Base-by-base conservation (phyloP, 2,888 invertebrate genomes). In the Tenthredo distinguenda region DNA sequence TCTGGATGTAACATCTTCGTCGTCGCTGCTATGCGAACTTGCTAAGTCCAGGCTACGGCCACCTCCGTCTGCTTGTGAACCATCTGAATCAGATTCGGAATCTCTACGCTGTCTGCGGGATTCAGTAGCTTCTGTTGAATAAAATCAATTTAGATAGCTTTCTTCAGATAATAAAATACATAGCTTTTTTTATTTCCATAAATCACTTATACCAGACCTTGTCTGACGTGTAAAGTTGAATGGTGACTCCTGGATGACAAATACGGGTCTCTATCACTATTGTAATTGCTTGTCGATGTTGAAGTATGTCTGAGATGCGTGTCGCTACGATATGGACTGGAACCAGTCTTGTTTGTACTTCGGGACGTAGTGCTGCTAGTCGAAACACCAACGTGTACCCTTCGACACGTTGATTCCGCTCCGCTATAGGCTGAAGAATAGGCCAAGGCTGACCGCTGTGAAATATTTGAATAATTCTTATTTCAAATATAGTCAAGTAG, bases 21-120 rank as follows among this genome's bases (percentile, higher is more conserved):
- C 99, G 91, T 99, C 99, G 77, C 98, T 98, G 12, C 98, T 98
- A 94, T 99, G 99, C 92, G 98, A 98, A 79, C 99, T 99, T 18
- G 99, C 99, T 81, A 99, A 95, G 90, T 99, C 99, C 86, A 99
- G 94, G 90, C 97, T 97, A 62, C 97, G 95, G 2, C 97, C 97
- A 89, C 95, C 95, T 12, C 81, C 86, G 71, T 91, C 92, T 3
- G 89, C 91, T 84, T 90, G 93, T 1, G 97, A 97, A 83, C 94
- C 95, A 81, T 98, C 98, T 0, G 97, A 97, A 90, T 98, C 98
- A 0, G 97, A 97, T 92, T 97, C 97, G 0, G 97, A 96, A 88
- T 96, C 96, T 90, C 96, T 96, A 10, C 96, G 94, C 5, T 93
- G 94, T 83, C 93, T 92, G 86, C 93, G 87, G 87, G 91, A 86